Conservation (phyloP, 2,797 vertebrate genomes). For the Gorsachius magnificus region DNA sequence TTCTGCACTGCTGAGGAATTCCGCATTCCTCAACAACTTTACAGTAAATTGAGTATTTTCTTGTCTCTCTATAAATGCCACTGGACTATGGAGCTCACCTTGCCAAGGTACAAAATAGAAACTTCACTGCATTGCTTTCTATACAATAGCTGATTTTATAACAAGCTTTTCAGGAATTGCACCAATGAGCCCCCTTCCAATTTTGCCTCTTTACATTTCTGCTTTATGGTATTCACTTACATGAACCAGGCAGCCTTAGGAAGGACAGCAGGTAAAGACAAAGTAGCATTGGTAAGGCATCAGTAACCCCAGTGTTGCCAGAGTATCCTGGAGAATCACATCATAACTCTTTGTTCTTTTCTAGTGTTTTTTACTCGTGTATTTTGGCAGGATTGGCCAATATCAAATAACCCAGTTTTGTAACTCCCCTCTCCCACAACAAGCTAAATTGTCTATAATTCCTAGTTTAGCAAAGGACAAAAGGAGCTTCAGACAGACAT, state of each 20-base stretch:
- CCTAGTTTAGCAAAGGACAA: background rate
- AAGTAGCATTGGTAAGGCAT: background rate
- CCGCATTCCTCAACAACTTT: background rate
- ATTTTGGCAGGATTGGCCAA: background rate
- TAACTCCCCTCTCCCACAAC: background rate
- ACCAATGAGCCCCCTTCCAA: background rate
- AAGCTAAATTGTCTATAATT: background rate
- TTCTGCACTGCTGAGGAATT: background rate
- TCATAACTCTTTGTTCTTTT: background rate
- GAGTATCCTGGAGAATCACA: background rate
- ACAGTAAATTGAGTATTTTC: background rate
- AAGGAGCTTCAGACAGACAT: background rate
- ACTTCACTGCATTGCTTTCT: background rate
- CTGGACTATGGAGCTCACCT: background rate
- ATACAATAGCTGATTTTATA: background rate
- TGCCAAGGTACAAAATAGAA: background rate
- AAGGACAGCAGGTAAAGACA: background rate
- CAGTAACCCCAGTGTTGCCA: background rate
- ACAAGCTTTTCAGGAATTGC: background rate
- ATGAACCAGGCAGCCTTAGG: rapidly evolving
- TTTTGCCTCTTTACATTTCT: background rate
- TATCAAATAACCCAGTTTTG: background rate
- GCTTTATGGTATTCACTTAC: background rate
- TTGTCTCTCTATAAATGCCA: background rate
- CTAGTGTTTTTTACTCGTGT: background rate